Evolutionary conservation across 2,797 vertebrate species (phyloP).

Genomic region (Sebastes steindachneri): DNA sequence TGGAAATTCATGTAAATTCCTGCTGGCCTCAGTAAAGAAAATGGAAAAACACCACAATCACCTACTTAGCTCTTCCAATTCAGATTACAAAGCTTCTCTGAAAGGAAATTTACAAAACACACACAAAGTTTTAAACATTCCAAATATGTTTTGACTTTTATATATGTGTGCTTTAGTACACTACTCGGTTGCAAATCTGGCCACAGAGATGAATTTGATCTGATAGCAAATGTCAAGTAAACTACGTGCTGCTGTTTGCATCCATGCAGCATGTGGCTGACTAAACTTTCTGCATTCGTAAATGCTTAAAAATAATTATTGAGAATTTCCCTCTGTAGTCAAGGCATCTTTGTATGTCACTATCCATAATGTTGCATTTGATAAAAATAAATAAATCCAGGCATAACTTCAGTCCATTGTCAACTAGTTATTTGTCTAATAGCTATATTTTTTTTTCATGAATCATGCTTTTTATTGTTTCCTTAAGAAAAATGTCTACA

Average conservation of each 20-base stretch:
- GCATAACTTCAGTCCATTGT: no score
- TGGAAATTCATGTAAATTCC: constrained; percentile 41
- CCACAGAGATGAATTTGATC: not conserved
- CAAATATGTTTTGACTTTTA: not conserved
- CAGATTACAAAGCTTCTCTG: not conserved
- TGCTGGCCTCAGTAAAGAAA: not conserved
- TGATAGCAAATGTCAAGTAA: not conserved
- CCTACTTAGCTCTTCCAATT: not conserved
- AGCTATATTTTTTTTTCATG: no score
- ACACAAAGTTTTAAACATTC: not conserved
- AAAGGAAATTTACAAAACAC: not conserved
- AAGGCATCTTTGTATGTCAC: no score
- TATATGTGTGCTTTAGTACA: not conserved
- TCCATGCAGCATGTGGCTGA: not conserved
- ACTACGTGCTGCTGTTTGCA: not conserved
- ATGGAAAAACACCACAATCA: not conserved
- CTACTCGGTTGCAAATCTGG: not conserved
- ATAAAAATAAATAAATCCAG: no score
- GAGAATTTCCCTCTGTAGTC: not conserved
- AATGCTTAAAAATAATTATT: not conserved
- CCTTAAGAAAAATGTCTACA: no score
- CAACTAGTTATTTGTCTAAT: no score
- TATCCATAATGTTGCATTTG: no score
- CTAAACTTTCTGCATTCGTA: not conserved
- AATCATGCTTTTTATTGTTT: no score